A percentile compares a stretch with the other conserved stretches of the same genome.
Evolutionary conservation across 1,140 invertebrate species (phyloP).

Genomic region (Diplogasteroides magnus): DNA sequence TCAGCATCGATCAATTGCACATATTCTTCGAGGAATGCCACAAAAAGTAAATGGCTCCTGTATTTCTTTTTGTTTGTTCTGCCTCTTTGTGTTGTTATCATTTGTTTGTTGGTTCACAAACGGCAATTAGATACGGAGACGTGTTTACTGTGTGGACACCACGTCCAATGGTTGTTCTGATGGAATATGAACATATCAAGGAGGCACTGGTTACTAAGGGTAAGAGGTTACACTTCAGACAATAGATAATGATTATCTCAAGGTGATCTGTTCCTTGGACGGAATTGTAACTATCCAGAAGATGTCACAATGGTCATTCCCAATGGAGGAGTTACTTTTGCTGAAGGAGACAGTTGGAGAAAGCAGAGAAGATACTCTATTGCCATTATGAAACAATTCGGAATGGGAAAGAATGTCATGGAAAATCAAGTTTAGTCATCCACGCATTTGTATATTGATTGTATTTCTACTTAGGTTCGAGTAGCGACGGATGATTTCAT

Average conservation of each 20-base stretch:
- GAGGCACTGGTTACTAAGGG: no score
- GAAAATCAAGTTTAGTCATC: conserved; percentile 19
- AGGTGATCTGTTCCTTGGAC: neutral
- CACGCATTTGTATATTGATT: no score
- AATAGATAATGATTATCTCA: no score
- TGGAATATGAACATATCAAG: conserved; percentile 2
- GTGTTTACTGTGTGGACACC: conserved; percentile 3
- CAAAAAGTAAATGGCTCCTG: no score
- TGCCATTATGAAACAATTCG: conserved; percentile 14
- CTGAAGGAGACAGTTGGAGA: neutral
- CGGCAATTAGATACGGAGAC: neutral
- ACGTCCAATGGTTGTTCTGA: neutral
- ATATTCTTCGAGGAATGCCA: no score
- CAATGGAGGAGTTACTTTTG: conserved; percentile 12
- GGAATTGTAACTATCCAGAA: conserved; percentile 1
- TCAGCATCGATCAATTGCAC: no score
- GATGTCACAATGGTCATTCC: neutral
- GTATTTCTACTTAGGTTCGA: conserved; percentile 9
- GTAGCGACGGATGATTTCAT: neutral
- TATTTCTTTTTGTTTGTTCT: no score
- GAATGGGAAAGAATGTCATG: no score
- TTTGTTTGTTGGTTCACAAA: neutral
- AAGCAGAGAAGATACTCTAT: conserved; percentile 13
- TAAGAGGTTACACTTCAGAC: no score
- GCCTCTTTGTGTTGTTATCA: neutral